A percentile compares a stretch with the other conserved stretches of the same genome.
phyloP scores from a whole-genome alignment of 1,140 invertebrate species.

The Scaptomyza graminum region DNA sequence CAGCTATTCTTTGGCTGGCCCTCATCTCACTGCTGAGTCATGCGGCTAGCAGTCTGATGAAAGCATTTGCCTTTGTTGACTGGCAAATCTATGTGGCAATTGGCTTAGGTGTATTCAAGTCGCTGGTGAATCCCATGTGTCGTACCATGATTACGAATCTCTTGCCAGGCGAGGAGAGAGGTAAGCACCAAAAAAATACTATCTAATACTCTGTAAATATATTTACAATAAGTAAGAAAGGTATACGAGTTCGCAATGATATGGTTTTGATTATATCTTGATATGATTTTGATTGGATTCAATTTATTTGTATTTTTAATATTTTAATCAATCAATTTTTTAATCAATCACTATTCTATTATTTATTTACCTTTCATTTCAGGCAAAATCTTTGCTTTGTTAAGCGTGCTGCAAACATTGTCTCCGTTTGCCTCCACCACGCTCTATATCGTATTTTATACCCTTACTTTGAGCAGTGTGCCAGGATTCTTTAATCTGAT shows the following conservation, averaged over 20 bases:
- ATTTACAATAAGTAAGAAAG: no score
- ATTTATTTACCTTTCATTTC: constrained; percentile 26
- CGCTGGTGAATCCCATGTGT: constrained; percentile 86
- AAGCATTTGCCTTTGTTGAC: constrained; percentile 85
- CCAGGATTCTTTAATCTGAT: constrained; percentile 86
- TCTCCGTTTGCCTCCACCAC: constrained; percentile 86
- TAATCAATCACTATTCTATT: no score
- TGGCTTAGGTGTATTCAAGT: constrained; percentile 85
- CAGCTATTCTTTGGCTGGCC: constrained; percentile 59
- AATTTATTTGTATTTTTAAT: no score
- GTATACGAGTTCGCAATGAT: no score
- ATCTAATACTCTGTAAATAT: background rate
- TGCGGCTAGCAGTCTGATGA: constrained; percentile 84
- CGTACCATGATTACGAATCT: constrained; percentile 88
- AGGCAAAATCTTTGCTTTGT: constrained; percentile 87
- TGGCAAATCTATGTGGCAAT: constrained; percentile 87
- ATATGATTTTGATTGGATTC: no score
- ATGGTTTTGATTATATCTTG: no score
- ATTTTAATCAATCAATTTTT: no score
- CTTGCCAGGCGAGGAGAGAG: constrained; percentile 85
- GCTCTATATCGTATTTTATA: constrained; percentile 87
- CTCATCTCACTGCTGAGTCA: constrained; percentile 80
- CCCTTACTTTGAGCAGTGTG: constrained; percentile 84
- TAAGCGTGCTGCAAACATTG: constrained; percentile 86
- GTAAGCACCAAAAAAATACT: constrained; percentile 26